These are phyloP conservation scores for Hephaestus fuliginosus DNA, from an alignment of 2,797 vertebrate species.

Conservation along the genomic window DNA sequence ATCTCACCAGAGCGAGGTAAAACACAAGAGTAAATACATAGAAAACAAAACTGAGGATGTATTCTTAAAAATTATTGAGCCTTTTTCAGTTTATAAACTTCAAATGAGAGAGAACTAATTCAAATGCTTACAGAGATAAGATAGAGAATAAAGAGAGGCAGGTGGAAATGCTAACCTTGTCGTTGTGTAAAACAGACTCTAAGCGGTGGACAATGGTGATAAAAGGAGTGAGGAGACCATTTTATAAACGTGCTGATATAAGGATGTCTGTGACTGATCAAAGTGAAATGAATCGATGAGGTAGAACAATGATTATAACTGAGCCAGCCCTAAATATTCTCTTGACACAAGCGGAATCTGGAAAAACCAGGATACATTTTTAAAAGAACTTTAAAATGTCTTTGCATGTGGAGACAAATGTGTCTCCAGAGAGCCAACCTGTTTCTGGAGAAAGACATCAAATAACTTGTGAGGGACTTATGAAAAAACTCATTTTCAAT, in stretches of 20 bases:
- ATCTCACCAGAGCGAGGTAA: constrained; percentile 61
- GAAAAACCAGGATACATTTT: constrained; percentile 12
- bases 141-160: constrained; percentile 58
- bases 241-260: constrained; percentile 28
- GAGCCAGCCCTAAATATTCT: background rate
- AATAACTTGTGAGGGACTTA: constrained; percentile 2
- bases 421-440: constrained; percentile 12
- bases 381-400: constrained; percentile 11
- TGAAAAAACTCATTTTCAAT: background rate
- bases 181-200: constrained; percentile 57
- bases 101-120: constrained; percentile 23
- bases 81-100: constrained; percentile 45
- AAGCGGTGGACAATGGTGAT: constrained; percentile 16
- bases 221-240: background rate
- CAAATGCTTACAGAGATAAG: constrained; percentile 23
- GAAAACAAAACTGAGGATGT: constrained; percentile 15
- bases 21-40: constrained; percentile 53
- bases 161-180: constrained; percentile 89
- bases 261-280: constrained; percentile 16
- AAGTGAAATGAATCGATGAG: constrained; percentile 30
- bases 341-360: background rate
- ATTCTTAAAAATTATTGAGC: constrained; percentile 33
- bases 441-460: background rate
- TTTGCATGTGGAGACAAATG: background rate
- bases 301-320: constrained; percentile 15